These are phyloP conservation scores for Glareola pratincola DNA, from an alignment of 2,113 vertebrate genomes.

Conservation along the genomic window DNA sequence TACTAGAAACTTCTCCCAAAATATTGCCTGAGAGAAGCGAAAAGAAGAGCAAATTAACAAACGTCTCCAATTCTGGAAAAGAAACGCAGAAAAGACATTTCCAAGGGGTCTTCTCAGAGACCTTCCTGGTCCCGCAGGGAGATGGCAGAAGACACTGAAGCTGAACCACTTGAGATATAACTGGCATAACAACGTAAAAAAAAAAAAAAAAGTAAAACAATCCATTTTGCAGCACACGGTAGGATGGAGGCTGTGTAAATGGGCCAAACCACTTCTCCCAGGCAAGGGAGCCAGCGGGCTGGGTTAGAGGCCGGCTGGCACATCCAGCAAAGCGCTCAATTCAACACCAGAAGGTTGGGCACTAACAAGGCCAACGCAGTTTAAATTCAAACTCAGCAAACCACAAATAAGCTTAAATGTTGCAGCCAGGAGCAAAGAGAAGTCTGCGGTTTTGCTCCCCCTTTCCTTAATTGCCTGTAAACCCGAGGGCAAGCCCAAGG, in stretches of 20 bases:
- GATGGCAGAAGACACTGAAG: not conserved
- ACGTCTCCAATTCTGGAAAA: not conserved
- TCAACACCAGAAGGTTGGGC: not conserved
- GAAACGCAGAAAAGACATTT: not conserved
- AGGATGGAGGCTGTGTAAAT: not conserved
- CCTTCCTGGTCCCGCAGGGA: not conserved
- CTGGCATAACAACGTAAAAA: not conserved
- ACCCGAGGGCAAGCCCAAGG: rapidly evolving
- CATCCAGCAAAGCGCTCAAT: not conserved
- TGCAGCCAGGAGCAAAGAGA: not conserved
- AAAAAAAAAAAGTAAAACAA: not conserved
- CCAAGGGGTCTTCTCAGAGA: not conserved
- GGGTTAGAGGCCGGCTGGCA: not conserved
- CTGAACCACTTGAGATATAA: not conserved
- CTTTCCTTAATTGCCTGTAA: not conserved
- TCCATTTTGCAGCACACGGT: not conserved
- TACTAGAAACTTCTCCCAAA: not conserved
- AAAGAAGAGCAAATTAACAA: not conserved
- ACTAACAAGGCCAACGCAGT: not conserved
- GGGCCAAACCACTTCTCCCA: not conserved
- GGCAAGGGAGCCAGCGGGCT: not conserved
- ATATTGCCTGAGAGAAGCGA: not conserved
- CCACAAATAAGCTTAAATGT: not conserved
- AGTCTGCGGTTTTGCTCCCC: not conserved
- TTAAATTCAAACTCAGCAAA: not conserved